Evolutionary conservation across 2,888 invertebrate genomes (phyloP), one percentile per base, ranked within the genome.

Genomic region (Leucozona laternaria): DNA sequence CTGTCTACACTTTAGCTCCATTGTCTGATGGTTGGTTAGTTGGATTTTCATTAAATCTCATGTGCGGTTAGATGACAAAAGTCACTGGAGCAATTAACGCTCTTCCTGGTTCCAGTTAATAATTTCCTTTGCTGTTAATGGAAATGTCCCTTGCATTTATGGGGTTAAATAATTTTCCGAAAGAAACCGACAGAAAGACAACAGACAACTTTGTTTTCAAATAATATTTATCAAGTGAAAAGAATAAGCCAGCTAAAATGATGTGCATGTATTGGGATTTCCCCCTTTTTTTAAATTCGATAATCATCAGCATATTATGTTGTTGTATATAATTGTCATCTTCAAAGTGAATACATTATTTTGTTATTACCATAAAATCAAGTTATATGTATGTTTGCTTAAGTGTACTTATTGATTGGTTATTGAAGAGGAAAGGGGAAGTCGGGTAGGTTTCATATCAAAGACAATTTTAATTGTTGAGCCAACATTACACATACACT

Each of bases 41-140:
- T 78, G 86, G 75, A 86, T 82, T 81, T 86, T 82, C 86, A 86
- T 86, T 75, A 82, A 86, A 86, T 86, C 82, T 82, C 79, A 62
- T 78, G 66, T 86, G 83, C 68, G 87, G 76, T 87, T 79, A 72
- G 87, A 79, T 72, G 87, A 83, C 87, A 79, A 87, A 83, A 87
- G 75, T 87, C 87, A 83, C 79, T 87, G 76, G 43, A 87, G 87
- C 87, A 87, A 87, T 87, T 83, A 87, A 79, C 83, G 73, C 78
- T 72, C 79, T 86, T 86, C 86, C 86, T 75, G 82, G 82, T 76
- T 79, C 82, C 71, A 86, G 86, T 86, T 82, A 86, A 86, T 86
- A 82, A 82, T 86, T 82, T 86, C 86, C 86, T 82, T 70, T 75
- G 62, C 22, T 70, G 86, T 82, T 86, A 86, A 86, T 86, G 86